Conservation (phyloP, 1,140 invertebrate genomes). For the Caenorhabditis inopinata region DNA sequence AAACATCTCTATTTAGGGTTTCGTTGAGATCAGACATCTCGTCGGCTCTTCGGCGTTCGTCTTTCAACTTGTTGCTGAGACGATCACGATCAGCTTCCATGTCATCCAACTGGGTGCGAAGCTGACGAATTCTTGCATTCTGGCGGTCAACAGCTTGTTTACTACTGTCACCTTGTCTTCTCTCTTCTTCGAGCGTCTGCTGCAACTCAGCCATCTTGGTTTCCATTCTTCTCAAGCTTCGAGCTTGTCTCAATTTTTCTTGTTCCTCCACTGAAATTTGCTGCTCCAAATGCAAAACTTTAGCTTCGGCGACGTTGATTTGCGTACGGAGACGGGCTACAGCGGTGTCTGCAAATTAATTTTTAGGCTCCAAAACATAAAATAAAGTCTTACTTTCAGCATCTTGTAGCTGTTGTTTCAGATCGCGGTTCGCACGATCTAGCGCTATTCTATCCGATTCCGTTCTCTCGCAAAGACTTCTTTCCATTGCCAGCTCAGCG, state of each 20-base stretch:
- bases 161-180: background rate
- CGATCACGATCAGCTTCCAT: background rate
- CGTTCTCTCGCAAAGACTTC: constrained; percentile 13
- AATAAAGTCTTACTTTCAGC: background rate
- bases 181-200: background rate
- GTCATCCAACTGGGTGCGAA: constrained; percentile 15
- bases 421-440: constrained; percentile 32
- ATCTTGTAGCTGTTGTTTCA: background rate
- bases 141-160: background rate
- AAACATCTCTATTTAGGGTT: constrained; percentile 1
- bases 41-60: background rate
- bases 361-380: background rate
- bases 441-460: constrained; percentile 23
- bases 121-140: background rate
- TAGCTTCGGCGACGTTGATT: constrained; percentile 3
- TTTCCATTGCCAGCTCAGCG: constrained; percentile 24
- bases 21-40: constrained; percentile 8
- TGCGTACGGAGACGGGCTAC: constrained; percentile 27
- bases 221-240: background rate
- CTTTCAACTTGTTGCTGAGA: background rate
- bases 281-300: background rate
- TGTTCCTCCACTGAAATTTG: background rate
- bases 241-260: background rate
- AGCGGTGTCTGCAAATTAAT: background rate
- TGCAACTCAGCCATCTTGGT: background rate